Evolutionary conservation across 2,797 vertebrate genomes (phyloP), one percentile per base, ranked within the genome.

Genomic region (Yasuhikotakia modesta): DNA sequence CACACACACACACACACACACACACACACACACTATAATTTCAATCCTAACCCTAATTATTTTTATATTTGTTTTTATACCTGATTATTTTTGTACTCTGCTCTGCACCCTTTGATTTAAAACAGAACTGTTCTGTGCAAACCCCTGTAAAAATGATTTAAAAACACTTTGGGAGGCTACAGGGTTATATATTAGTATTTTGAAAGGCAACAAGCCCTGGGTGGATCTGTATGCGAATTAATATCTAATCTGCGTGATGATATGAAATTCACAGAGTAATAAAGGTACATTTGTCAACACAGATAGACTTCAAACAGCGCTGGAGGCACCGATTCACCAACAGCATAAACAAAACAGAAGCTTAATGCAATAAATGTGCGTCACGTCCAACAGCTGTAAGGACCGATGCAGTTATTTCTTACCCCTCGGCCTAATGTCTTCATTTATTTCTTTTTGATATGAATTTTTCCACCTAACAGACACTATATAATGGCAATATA

Each of bases 301-400:
- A 2, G 30, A 74, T 74, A 22, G 19, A 52, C 27, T 55, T 65
- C 21, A 45, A 66, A 65, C 13, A 24, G 46, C n/a, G 63, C 72
- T 21, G 24, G 32, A 39, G 48, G 61, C n/a, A 65, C 2, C n/a
- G 12, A 11, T 52, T n/a, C 27, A 64, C 58, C 4, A 5, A 52
- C 35, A 64, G 27, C 27, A 3, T 58, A 64, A 64, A 50, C 58
- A 50, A 73, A 63, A 39, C 58, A 52, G n/a, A 27, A 52, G 27
- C 45, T 24, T 63, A 64, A 64, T 73, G n/a, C 14, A 64, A 73
- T 52, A 73, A 64, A 19, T 63, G 19, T 64, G 19, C 52, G n/a
- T 64, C 14, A 39, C 1, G 14, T 64, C n/a, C 60, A 64, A 39
- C 45, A 73, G 60, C 30, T n/a, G 17, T 39, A 35, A 64, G 57